phyloP scores from a whole-genome alignment of 1,140 invertebrate genomes.

The Harlomillsia oculata region DNA sequence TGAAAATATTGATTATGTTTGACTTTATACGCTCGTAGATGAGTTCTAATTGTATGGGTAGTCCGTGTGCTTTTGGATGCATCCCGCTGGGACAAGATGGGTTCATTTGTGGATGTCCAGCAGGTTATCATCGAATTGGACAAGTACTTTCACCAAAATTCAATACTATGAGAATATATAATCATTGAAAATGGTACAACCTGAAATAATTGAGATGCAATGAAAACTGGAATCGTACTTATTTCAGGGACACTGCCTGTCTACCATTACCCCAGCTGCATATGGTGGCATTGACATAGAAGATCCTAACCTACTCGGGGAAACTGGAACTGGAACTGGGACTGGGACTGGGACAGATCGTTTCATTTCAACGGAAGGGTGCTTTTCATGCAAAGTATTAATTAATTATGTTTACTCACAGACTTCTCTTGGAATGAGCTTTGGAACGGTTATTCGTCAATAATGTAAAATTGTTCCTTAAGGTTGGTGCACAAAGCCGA shows the following conservation, averaged over 20 bases:
- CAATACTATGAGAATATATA: too few species aligned
- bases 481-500: constrained; percentile 29
- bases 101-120: constrained; percentile 67
- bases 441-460: not conserved
- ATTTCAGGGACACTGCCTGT: constrained; percentile 64
- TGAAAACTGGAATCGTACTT: too few species aligned
- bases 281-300: constrained; percentile 52
- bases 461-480: not conserved
- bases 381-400: constrained; percentile 74
- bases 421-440: not conserved
- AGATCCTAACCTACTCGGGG: constrained; percentile 45
- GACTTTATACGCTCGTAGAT: constrained; percentile 43
- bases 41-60: constrained; percentile 55
- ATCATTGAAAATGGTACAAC: too few species aligned
- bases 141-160: constrained; percentile 6
- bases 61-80: constrained; percentile 70
- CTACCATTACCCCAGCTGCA: constrained; percentile 56
- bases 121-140: constrained; percentile 52
- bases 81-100: constrained; percentile 49
- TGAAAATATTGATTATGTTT: not conserved
- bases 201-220: too few species aligned
- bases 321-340: too few species aligned
- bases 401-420: not conserved
- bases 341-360: too few species aligned
- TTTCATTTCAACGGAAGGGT: constrained; percentile 75